Evolutionary conservation across 2,888 invertebrate species (phyloP).

Genomic region (Nomada flava): DNA sequence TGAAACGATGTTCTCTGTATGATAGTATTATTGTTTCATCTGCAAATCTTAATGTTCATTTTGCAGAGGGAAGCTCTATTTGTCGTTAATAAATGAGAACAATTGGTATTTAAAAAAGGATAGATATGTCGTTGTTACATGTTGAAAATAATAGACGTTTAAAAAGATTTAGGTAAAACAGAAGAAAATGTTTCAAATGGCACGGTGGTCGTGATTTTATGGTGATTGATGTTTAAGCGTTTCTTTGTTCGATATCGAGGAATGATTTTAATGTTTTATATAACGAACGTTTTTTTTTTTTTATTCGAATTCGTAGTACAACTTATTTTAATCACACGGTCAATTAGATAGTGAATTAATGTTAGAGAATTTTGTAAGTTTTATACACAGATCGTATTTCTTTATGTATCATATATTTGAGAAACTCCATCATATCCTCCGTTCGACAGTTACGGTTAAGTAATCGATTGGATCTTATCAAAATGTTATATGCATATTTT

Average conservation of each 20-base stretch:
- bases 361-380: slow-evolving; percentile 2
- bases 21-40: background rate
- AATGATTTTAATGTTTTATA: background rate
- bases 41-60: slow-evolving; percentile 1
- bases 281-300: background rate
- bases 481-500: slow-evolving; percentile 2
- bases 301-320: background rate
- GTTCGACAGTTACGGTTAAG: slow-evolving; percentile 3
- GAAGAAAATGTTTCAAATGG: background rate
- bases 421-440: slow-evolving; percentile 8
- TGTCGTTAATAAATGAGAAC: background rate
- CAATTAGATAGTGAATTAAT: background rate
- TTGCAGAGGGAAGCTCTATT: background rate
- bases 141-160: background rate
- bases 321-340: background rate
- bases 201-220: slow-evolving; percentile 16
- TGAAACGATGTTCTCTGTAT: background rate
- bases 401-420: background rate
- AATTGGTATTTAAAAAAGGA: background rate
- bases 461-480: background rate
- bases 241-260: background rate
- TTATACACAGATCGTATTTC: background rate
- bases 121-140: slow-evolving; percentile 10
- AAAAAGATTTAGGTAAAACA: background rate
- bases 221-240: slow-evolving; percentile 1